A percentile compares a stretch with the other conserved stretches of the same genome.
Evolutionary conservation across 2,113 vertebrate species (phyloP).

Genomic region (Ailurus styani): DNA sequence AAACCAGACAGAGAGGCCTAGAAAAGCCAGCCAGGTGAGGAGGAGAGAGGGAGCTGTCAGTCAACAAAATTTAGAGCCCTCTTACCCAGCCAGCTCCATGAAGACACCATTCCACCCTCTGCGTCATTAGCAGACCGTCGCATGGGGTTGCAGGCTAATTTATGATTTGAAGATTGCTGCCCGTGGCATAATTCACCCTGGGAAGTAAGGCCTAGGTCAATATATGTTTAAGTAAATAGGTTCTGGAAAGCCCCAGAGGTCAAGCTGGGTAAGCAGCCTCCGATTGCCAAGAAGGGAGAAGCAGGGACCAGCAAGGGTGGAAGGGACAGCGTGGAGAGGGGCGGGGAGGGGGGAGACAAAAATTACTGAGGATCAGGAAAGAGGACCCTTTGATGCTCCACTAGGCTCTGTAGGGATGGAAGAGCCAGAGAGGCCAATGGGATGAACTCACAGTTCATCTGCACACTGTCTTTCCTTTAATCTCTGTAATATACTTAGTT

Average conservation of each 20-base stretch:
- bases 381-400: fast-evolving
- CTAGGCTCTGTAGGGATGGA: not conserved
- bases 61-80: constrained; percentile 50
- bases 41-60: constrained; percentile 27
- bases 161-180: constrained; percentile 77
- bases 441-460: not conserved
- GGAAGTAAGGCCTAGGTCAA: constrained; percentile 80
- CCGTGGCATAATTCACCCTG: constrained; percentile 78
- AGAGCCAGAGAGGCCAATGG: not conserved
- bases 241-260: constrained; percentile 75
- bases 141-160: constrained; percentile 69
- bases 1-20: constrained; percentile 32
- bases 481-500: not conserved
- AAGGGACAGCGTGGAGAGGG: not conserved
- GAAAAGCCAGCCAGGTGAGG: constrained; percentile 38
- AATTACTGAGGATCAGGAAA: not conserved
- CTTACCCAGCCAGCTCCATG: constrained; percentile 32
- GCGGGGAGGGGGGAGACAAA: constrained; percentile 21
- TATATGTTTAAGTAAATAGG: constrained; percentile 85
- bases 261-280: constrained; percentile 74
- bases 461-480: not conserved
- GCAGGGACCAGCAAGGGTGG: not conserved
- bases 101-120: not conserved
- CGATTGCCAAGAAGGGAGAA: constrained; percentile 49
- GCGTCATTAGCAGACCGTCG: constrained; percentile 74